Conservation (phyloP, 2,888 invertebrate genomes). For the Neoaliturus tenellus region DNA sequence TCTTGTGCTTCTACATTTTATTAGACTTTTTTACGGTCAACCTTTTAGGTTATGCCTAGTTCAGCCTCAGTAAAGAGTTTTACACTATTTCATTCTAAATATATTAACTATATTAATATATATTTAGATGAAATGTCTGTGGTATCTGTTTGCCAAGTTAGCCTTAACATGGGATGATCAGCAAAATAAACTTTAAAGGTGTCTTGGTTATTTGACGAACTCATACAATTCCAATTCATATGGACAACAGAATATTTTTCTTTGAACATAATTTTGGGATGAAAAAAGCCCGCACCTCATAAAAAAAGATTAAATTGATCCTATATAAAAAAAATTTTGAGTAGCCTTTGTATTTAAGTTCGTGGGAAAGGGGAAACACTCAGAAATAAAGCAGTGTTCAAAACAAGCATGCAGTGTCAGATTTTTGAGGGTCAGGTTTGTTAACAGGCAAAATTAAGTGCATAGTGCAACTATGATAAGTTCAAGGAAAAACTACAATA, state of each 20-base stretch:
- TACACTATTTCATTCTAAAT: constrained; percentile 30
- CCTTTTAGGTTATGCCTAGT: constrained; percentile 29
- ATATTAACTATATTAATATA: constrained; percentile 22
- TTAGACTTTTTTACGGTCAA: no score
- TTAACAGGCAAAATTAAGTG: constrained; percentile 7
- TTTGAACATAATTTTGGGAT: no score
- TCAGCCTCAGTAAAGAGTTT: constrained; percentile 33
- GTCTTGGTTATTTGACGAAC: no score
- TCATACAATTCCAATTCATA: no score
- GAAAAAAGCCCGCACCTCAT: no score
- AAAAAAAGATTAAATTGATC: no score
- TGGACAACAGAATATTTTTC: no score
- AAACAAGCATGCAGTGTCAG: constrained; percentile 17
- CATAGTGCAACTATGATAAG: neutral
- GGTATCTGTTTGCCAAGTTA: constrained; percentile 11
- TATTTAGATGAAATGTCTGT: constrained; percentile 25
- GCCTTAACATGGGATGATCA: neutral
- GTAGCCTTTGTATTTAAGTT: no score
- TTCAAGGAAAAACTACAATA: neutral
- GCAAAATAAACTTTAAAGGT: neutral
- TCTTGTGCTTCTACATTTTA: no score
- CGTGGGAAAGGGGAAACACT: neutral
- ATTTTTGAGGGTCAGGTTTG: neutral
- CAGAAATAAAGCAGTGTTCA: constrained; percentile 1
- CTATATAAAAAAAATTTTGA: no score